Evolutionary conservation across 2,888 invertebrate genomes (phyloP), one percentile per base, ranked within the genome.

Genomic region (Neoaliturus tenellus): DNA sequence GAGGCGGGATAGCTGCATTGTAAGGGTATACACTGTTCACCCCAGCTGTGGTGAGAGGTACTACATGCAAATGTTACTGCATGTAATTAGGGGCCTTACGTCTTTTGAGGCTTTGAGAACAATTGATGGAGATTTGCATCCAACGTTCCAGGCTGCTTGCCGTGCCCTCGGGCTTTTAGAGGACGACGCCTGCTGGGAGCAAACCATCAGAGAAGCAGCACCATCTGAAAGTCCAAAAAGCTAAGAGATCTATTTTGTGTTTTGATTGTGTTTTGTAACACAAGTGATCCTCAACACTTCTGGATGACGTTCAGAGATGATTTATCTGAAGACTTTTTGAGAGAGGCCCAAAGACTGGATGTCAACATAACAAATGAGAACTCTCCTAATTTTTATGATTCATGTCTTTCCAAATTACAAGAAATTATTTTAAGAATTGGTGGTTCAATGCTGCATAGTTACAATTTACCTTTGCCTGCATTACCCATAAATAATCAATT

Each of bases 101-200:
- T 69, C 69, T 44, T 71, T 69, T 67, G 48, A 44, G 33, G 62
- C 71, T 81, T 35, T 62, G 31, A 81, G 85, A 88, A 90, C 89
- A 83, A 89, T 91, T 67, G 86, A 90, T 88, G 89, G 89, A 85
- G 39, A 75, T 85, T 14, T 88, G 58, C 89, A 85, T 85, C 85
- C 51, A 28, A 89, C 89, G 83, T 91, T 88, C 87, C 85, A 88
- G 69, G 90, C 91, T 90, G 91, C 90, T n/a, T 90, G 89, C 86
- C 86, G 88, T 86, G 84, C 81, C 31, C 86, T 89, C 23, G 82
- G 88, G 71, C 88, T 90, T 71, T 87, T 89, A 14, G 88, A 89
- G 86, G 87, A 88, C 83, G 89, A 88, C 82, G 73, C 78, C 31
- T 87, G 87, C 87, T 88, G 88, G 88, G 87, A 88, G 55, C 51